phyloP scores from a whole-genome alignment of 2,113 vertebrate genomes.

The Plotosus lineatus region DNA sequence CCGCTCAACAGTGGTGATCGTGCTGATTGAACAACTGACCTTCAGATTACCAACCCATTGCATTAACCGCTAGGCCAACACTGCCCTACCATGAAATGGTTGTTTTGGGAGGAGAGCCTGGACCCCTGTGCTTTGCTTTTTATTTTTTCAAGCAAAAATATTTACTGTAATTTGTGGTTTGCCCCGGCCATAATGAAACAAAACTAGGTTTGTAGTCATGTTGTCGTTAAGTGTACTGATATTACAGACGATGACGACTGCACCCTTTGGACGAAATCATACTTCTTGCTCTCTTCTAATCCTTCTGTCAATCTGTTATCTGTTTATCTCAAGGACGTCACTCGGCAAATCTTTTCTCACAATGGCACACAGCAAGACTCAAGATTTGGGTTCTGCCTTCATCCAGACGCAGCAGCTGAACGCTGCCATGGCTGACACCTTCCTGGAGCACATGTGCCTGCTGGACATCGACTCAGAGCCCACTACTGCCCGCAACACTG shows the following conservation, averaged over 20 bases:
- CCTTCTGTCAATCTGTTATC: background rate
- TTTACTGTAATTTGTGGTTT: background rate
- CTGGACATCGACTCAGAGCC: slow-evolving; percentile 95
- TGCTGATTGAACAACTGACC: too few relatives aligned
- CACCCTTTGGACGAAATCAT: background rate
- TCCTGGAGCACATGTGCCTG: slow-evolving; percentile 96
- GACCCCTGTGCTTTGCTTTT: background rate
- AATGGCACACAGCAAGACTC: slow-evolving; percentile 74
- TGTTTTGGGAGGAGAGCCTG: too few relatives aligned
- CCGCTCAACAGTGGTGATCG: too few relatives aligned
- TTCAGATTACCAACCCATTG: too few relatives aligned
- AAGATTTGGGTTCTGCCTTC: slow-evolving; percentile 86
- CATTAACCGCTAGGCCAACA: too few relatives aligned
- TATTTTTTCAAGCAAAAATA: background rate
- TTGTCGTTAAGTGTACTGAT: background rate
- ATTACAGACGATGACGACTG: background rate
- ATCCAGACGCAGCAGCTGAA: slow-evolving; percentile 96
- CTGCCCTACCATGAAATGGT: too few relatives aligned
- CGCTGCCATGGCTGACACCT: slow-evolving; percentile 93
- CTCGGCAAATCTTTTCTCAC: slow-evolving; percentile 41
- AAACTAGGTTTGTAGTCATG: background rate
- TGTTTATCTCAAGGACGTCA: slow-evolving; percentile 57
- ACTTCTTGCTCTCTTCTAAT: background rate
- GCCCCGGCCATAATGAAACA: background rate
- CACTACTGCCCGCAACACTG: slow-evolving; percentile 91